phyloP scores from a whole-genome alignment of 2,888 invertebrate genomes.

The Lycaena phlaeas region DNA sequence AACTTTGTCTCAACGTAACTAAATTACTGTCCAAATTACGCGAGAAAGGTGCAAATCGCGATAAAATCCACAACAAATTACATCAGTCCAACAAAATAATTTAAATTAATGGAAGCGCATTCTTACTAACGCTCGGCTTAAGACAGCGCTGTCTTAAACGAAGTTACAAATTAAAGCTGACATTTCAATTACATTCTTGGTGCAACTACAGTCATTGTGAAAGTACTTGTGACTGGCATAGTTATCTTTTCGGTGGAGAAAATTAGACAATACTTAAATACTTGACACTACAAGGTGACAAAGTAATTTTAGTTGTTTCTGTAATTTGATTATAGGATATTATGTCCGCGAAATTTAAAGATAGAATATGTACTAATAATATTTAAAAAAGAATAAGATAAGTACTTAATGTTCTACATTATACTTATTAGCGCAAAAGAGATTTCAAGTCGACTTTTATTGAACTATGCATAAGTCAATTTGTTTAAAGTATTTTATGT shows the following conservation, averaged over 20 bases:
- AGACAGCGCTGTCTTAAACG: slow-evolving; percentile 34
- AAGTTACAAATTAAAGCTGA: slow-evolving; percentile 57
- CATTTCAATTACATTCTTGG: slow-evolving; percentile 69
- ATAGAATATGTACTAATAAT: too few species aligned
- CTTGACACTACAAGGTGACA: too few species aligned
- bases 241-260: slow-evolving; percentile 34
- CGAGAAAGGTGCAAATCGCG: slow-evolving; percentile 23
- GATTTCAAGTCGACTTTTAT: too few species aligned
- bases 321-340: too few species aligned
- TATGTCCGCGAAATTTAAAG: too few species aligned
- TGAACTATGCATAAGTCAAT: too few species aligned
- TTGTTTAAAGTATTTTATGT: too few species aligned
- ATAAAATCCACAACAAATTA: slow-evolving; percentile 41
- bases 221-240: slow-evolving; percentile 14
- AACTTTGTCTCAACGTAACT: too few species aligned
- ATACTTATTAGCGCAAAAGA: too few species aligned
- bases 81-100: slow-evolving; percentile 34
- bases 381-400: too few species aligned
- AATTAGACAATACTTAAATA: slow-evolving; percentile 12
- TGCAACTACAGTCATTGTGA: slow-evolving; percentile 36
- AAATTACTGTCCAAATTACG: slow-evolving; percentile 13
- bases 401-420: too few species aligned
- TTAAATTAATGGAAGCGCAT: slow-evolving; percentile 42
- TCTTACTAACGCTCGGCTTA: slow-evolving; percentile 31
- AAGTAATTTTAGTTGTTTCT: too few species aligned